Evolutionary conservation across 2,888 invertebrate species (phyloP).

Genomic region (Yponomeuta sedellus): DNA sequence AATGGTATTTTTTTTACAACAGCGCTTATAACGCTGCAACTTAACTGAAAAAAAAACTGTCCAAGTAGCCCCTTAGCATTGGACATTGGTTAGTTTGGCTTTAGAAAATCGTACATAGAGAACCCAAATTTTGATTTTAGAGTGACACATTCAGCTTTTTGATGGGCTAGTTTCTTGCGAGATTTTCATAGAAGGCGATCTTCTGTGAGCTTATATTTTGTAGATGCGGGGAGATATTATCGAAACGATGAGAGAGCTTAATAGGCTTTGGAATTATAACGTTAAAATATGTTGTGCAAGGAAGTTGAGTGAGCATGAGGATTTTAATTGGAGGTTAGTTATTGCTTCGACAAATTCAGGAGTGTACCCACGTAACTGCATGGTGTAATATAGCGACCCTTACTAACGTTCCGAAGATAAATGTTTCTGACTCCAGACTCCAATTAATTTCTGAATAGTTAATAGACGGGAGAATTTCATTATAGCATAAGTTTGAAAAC

Average conservation of each 20-base stretch:
- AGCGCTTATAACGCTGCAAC: no score
- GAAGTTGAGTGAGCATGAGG: not conserved
- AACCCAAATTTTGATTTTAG: no score
- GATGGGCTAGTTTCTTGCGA: no score
- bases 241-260: slow-evolving; percentile 14
- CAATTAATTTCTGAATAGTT: not conserved
- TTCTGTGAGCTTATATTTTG: not conserved
- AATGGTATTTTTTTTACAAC: no score
- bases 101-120: no score
- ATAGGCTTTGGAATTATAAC: slow-evolving; percentile 23
- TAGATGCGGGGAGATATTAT: slow-evolving; percentile 5
- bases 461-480: not conserved
- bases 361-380: not conserved
- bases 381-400: not conserved
- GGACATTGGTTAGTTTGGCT: no score
- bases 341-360: not conserved
- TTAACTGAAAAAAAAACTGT: no score
- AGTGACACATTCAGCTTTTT: no score
- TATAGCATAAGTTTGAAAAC: no score
- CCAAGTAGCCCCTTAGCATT: no score
- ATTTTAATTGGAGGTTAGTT: not conserved
- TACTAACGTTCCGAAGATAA: not conserved
- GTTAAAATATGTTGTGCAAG: slow-evolving; percentile 2
- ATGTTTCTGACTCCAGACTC: not conserved
- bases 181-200: not conserved